Base-by-base conservation (phyloP, 2,113 vertebrate genomes). In the Australoheros scitulus region DNA sequence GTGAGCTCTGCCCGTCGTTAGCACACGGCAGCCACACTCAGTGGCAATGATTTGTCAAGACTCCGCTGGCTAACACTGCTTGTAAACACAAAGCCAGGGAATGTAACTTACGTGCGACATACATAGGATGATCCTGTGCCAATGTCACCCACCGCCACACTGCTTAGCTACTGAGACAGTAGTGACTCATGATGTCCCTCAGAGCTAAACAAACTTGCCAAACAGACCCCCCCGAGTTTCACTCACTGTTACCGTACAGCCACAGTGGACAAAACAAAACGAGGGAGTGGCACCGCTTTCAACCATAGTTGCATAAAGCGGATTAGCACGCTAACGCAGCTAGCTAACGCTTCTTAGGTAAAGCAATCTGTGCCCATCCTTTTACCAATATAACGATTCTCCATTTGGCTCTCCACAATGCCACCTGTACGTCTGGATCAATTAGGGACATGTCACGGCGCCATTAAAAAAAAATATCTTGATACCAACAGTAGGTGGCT, bases 261-360 rank as follows among this genome's bases (percentile, higher is more conserved):
- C 77, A 90, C 79, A 63, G 65, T 59, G 86, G 77, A 91, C 88
- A 83, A 83, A 93, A 94, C 91, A 93, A 82, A 88, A 74, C 79
- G 92, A 94, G 92, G 93, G 93, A 94, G 93, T 94, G 93, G 92
- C 93, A 90, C 91, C 9, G 82, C 80, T 89, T 76, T 72, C 83
- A 81, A 81, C 86, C 74, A 83, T 88, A 91, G 90, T 90, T 91
- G 89, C 93, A 93, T 91, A 92, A 94, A 94, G 91, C 90, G 89
- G 93, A 94, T 94, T 94, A 93, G 92, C 90, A 61, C 76, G 87
- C 87, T 91, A 93, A 85, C 81, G 41, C 18, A 74, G 87, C 82
- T 26, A 86, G 90, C 88, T 89, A 79, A 81, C 77, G 47, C 60
- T 59, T 34, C 50, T 72, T 61, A 11, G 75, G 52, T 72, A 72